Conservation (phyloP, 2,113 vertebrate species). For the Lophochroa leadbeateri region DNA sequence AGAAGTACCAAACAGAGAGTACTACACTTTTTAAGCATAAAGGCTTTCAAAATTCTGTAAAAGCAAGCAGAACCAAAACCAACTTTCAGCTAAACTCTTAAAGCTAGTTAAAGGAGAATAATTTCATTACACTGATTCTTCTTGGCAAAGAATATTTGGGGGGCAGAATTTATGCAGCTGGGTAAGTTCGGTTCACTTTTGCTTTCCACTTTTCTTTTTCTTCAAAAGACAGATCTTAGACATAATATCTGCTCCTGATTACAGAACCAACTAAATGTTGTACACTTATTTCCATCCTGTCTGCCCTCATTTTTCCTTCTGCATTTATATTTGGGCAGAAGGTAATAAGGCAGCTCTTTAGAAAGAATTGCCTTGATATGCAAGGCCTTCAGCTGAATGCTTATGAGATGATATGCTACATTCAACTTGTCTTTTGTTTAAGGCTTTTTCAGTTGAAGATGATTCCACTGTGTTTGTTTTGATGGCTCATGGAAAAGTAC, state of each 20-base stretch:
- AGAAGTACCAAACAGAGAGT: background rate
- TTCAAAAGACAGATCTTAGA: slow-evolving; percentile 46
- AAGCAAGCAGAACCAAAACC: background rate
- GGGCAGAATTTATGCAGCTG: slow-evolving; percentile 37
- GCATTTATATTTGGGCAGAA: slow-evolving; percentile 8
- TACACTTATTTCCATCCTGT: slow-evolving; percentile 20
- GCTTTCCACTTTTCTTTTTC: slow-evolving; percentile 17
- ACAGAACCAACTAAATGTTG: background rate
- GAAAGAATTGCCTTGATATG: background rate
- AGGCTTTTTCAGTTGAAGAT: background rate
- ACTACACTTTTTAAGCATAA: background rate
- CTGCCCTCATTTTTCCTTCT: slow-evolving; percentile 58
- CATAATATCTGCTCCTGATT: slow-evolving; percentile 31
- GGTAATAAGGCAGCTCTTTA: background rate
- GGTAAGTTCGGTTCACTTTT: slow-evolving; percentile 42
- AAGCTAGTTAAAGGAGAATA: background rate
- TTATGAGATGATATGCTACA: background rate
- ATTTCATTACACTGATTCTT: slow-evolving; percentile 6
- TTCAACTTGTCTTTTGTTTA: too few relatives aligned
- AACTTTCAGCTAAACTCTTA: background rate
- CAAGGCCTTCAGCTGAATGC: slow-evolving; percentile 24
- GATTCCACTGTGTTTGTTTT: background rate
- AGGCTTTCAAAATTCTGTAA: background rate
- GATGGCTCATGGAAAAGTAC: background rate
- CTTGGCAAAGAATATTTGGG: slow-evolving; percentile 28